phyloP scores from a whole-genome alignment of 2,113 vertebrate species.

The Chloropsis cyanopogon region DNA sequence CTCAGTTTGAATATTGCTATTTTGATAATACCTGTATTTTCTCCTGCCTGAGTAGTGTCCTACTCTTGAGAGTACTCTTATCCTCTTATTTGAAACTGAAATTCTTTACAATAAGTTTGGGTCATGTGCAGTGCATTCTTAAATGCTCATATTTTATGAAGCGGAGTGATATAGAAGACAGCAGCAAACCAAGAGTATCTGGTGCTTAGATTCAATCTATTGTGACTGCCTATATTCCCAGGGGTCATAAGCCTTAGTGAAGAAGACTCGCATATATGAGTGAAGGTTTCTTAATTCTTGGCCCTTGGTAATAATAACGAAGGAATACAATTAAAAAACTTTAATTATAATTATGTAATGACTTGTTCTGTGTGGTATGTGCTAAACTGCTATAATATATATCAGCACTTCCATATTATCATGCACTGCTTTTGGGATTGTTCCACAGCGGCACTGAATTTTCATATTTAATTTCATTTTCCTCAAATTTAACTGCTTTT shows the following conservation, averaged over 20 bases:
- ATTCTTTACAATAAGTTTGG: neutral
- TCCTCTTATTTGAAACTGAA: neutral
- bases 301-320: neutral
- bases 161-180: neutral
- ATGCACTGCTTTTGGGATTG: neutral
- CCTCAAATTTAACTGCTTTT: constrained; percentile 15
- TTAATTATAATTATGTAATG: neutral
- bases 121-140: neutral
- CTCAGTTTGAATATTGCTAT: neutral
- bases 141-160: neutral
- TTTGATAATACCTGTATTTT: neutral
- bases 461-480: constrained; percentile 48
- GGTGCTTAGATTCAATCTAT: neutral
- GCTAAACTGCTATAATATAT: neutral
- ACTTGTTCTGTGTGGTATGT: neutral
- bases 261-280: neutral
- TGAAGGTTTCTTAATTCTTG: neutral
- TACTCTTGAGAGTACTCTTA: neutral
- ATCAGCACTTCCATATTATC: neutral
- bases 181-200: neutral
- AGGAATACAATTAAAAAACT: neutral
- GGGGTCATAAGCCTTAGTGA: neutral
- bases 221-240: neutral
- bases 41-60: neutral
- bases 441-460: neutral